Evolutionary conservation across 35 echinoderm and acorn worm species (phyloP).

Genomic region (Anneissia japonica): DNA sequence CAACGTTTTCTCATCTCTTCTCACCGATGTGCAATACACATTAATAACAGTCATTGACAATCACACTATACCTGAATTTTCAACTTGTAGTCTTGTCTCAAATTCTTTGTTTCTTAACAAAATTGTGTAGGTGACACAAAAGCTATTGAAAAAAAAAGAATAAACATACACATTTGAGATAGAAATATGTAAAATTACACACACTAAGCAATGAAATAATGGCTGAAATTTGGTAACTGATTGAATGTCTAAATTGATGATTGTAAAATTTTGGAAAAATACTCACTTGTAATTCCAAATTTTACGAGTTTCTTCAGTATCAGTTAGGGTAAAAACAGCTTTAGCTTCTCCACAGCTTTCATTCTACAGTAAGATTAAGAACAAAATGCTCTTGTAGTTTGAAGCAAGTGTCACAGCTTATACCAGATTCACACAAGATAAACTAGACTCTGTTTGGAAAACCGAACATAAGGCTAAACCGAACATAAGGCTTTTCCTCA

Average conservation of each 20-base stretch:
- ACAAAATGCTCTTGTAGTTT: no score
- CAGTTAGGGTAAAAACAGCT: slow-evolving; percentile 56
- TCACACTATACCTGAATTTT: slow-evolving; percentile 72
- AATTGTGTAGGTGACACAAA: slow-evolving; percentile 68
- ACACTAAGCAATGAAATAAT: no score
- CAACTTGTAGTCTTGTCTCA: slow-evolving; percentile 60
- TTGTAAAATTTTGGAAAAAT: not conserved
- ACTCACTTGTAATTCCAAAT: slow-evolving; percentile 81
- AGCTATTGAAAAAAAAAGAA: slow-evolving; percentile 32
- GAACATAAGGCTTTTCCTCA: no score
- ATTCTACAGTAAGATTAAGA: not conserved
- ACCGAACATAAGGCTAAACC: no score
- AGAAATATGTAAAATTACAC: no score
- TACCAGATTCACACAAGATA: no score
- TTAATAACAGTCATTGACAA: not conserved
- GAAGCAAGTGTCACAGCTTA: no score
- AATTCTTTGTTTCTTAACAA: slow-evolving; percentile 62
- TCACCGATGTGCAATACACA: not conserved
- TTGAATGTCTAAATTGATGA: not conserved
- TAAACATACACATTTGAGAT: no score
- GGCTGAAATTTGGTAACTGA: no score
- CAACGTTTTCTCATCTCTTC: no score
- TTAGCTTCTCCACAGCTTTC: slow-evolving; percentile 29
- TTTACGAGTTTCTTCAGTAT: slow-evolving; percentile 63
- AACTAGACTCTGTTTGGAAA: no score